Base-by-base conservation (phyloP, 2,888 invertebrate genomes). In the Lathronympha strigana region DNA sequence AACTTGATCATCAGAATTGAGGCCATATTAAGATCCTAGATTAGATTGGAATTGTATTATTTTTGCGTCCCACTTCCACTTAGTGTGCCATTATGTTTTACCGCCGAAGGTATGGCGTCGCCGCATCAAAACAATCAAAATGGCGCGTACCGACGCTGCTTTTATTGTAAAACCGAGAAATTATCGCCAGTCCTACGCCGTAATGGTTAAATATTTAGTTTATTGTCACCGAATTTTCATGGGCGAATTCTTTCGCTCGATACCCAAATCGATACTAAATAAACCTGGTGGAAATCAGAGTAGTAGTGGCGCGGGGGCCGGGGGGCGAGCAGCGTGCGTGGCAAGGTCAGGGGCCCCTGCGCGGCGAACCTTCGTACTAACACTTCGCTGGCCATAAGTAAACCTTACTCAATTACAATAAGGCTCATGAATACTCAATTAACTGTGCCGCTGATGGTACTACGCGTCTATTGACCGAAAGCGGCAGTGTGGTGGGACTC, bases 321-420 rank as follows among this genome's bases (percentile, higher is more conserved):
- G 74, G 74, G 77, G 73, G 71, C 71, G 76, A 9, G 71, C 78
- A 78, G 81, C 78, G 81, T 77, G 77, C 75, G 67, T 72, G 76
- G 75, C 88, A 87, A 88, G 88, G 88, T 86, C 88, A 86, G 88
- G 84, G 88, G 88, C 87, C 87, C 86, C 79, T 71, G 73, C 76
- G 77, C 81, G 80, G 71, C 73, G 73, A 72, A 74, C 79, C 76
- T 77, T 74, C 73, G 69, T 73, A 72, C 75, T 72, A 72, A 21
- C 43, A 43, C 19, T 33, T 33, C n/a, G 13, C 43, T 43, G 43
- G 21, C 43, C 43, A 43, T 1, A 11, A 9, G 11, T 43, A 21
- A 0, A 19, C 43, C 43, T 17, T 43, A 43, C 13, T 15, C 9
- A 8, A 9, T 19, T 21, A 1, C 19, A 19, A 13, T 43, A 43